Conservation (phyloP, 2,113 vertebrate species). For the Platysteira castanea region DNA sequence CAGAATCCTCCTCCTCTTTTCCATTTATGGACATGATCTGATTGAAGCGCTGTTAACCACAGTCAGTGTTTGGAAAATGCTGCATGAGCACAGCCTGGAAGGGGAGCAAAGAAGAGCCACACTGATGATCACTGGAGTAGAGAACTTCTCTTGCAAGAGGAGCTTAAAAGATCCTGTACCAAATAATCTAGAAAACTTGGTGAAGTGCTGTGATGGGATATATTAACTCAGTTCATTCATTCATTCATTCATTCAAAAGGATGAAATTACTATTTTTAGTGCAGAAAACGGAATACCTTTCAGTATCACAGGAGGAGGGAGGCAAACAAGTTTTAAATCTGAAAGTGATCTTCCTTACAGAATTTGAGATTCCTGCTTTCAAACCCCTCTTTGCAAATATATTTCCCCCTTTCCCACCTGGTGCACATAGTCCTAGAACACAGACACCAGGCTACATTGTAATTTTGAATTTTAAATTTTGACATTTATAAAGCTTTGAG, state of each 20-base stretch:
- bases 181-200: background rate
- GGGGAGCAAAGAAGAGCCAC: background rate
- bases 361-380: background rate
- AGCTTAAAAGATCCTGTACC: background rate
- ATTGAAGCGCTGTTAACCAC: background rate
- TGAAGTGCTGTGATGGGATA: background rate
- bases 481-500: constrained; percentile 6
- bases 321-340: background rate
- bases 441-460: background rate
- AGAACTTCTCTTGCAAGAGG: background rate
- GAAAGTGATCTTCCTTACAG: background rate
- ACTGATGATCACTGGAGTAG: background rate
- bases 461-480: constrained; percentile 5
- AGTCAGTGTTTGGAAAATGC: background rate
- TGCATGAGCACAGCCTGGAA: background rate
- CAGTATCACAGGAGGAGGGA: background rate
- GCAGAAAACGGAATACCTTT: background rate
- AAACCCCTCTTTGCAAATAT: background rate
- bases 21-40: background rate
- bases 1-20: background rate
- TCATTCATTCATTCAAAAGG: background rate
- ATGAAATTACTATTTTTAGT: background rate
- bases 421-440: background rate
- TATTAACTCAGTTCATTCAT: background rate
- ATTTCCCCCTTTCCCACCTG: rapidly evolving